These are phyloP conservation scores for Ageneiosus marmoratus DNA, from an alignment of 2,113 vertebrate species.

Conservation along the genomic window DNA sequence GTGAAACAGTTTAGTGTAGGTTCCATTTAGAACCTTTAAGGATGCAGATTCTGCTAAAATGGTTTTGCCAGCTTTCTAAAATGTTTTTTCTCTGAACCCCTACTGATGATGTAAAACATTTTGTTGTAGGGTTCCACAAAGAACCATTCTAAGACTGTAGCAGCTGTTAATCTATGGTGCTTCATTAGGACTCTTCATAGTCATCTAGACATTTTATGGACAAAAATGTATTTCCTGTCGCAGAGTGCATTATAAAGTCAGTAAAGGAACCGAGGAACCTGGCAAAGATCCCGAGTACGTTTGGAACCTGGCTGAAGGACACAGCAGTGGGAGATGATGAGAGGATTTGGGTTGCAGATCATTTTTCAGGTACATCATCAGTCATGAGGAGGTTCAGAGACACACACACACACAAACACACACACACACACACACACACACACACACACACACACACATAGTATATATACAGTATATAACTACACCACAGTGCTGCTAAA, in stretches of 20 bases:
- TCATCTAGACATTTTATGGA: neutral
- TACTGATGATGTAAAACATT: neutral
- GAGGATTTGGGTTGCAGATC: slow-evolving; percentile 88
- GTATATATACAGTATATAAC: neutral
- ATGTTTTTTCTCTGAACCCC: neutral
- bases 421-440: too few species aligned
- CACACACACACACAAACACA: too few species aligned
- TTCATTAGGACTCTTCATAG: neutral
- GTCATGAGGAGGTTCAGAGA: neutral
- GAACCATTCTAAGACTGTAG: neutral
- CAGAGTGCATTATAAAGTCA: slow-evolving; percentile 82
- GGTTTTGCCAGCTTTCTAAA: neutral
- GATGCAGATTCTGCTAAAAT: neutral
- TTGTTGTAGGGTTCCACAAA: neutral
- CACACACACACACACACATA: too few species aligned
- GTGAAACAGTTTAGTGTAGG: neutral
- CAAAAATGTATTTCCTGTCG: slow-evolving; percentile 27
- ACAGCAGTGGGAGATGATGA: slow-evolving; percentile 76
- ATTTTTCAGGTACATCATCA: slow-evolving; percentile 85
- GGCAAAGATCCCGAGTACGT: slow-evolving; percentile 80
- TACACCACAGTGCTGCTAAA: neutral
- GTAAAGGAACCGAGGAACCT: slow-evolving; percentile 82
- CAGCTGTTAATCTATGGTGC: neutral
- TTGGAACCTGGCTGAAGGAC: slow-evolving; percentile 92
- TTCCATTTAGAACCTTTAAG: neutral